These are phyloP conservation scores for Caenorhabditis auriculariae DNA, from an alignment of 2,888 invertebrate genomes.

Conservation along the genomic window DNA sequence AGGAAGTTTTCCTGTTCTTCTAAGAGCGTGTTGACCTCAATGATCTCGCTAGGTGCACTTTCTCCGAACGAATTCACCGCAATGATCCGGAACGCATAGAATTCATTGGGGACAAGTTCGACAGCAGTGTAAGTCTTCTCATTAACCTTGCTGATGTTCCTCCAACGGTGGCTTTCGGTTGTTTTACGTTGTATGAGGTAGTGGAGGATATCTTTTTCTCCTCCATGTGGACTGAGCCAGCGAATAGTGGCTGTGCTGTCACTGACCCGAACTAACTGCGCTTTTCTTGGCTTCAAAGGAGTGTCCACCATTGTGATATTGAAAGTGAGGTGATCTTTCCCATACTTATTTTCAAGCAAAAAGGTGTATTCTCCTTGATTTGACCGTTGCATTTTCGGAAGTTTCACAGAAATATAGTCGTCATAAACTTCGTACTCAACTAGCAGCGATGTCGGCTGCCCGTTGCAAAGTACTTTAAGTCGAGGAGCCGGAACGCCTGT, in stretches of 20 bases:
- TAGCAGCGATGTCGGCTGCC: conserved; percentile 17
- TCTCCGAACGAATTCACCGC: conserved; percentile 39
- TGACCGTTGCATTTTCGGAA: conserved; percentile 25
- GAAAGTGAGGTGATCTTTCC: conserved; percentile 28
- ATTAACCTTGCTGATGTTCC: conserved; percentile 26
- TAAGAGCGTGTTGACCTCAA: conserved; percentile 31
- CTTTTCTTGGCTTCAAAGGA: conserved; percentile 31
- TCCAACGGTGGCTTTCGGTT: conserved; percentile 40
- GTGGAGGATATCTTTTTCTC: conserved; percentile 25
- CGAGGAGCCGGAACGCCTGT: conserved; percentile 34
- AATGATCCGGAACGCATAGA: conserved; percentile 44
- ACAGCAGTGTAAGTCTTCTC: conserved; percentile 24
- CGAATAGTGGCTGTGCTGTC: conserved; percentile 29
- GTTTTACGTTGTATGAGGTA: conserved; percentile 41
- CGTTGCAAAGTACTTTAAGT: conserved; percentile 22
- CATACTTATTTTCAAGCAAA: conserved; percentile 33
- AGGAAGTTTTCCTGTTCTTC: conserved; percentile 19
- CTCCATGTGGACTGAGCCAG: conserved; percentile 34
- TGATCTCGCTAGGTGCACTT: conserved; percentile 30
- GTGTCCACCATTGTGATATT: conserved; percentile 37
- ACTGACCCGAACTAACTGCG: conserved; percentile 21
- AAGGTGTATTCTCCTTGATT: conserved; percentile 36
- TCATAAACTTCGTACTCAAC: conserved; percentile 41
- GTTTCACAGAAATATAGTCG: conserved; percentile 29
- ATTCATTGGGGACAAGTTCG: conserved; percentile 42